Base-by-base conservation (phyloP, 2,888 invertebrate genomes). In the Tortricodes alternella region DNA sequence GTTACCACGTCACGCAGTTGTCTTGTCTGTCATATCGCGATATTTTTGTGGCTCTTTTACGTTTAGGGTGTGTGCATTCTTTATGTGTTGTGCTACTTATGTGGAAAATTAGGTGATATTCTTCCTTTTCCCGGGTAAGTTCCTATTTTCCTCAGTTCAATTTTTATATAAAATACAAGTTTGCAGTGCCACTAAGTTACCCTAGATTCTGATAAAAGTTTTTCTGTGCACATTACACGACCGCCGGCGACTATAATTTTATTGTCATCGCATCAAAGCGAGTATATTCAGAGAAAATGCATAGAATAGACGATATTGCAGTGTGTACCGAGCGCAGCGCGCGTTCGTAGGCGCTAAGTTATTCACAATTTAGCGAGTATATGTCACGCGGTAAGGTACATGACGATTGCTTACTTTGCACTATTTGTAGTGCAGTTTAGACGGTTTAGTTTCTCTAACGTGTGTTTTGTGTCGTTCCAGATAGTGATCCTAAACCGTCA, bases 51-150 rank as follows among this genome's bases (percentile, higher is more conserved):
- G 80, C 85, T 85, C 85, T 76, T 76, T 79, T 85, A 80, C 89
- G 91, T 76, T 79, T 85, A 80, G 90, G 91, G 91, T 90, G 91
- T 91, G 90, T 90, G 88, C 89, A 85, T 89, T 90, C 86, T 86
- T 78, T 85, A 85, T 83, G 83, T 89, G 87, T 90, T 89, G 89
- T 91, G 89, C 91, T 89, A 90, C 90, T 79, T 90, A 91, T 90
- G 90, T 90, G 89, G 90, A 89, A 85, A 83, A 83, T 87, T 84
- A 89, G 90, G 90, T 89, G 90, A 91, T 90, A 89, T 81, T 87
- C 77, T 79, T 80, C 78, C 81, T 83, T 83, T 81, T 76, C 83
- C 73, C 73, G 90, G 89, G 89, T 89, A 85, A 84, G 86, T 77
- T 68, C 64, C 49, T 8, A 37, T 65, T 51, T 18, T 51, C 46